Evolutionary conservation across 2,113 vertebrate genomes (phyloP), one percentile per base, ranked within the genome.

Genomic region (Psilopsiagon aurifrons): DNA sequence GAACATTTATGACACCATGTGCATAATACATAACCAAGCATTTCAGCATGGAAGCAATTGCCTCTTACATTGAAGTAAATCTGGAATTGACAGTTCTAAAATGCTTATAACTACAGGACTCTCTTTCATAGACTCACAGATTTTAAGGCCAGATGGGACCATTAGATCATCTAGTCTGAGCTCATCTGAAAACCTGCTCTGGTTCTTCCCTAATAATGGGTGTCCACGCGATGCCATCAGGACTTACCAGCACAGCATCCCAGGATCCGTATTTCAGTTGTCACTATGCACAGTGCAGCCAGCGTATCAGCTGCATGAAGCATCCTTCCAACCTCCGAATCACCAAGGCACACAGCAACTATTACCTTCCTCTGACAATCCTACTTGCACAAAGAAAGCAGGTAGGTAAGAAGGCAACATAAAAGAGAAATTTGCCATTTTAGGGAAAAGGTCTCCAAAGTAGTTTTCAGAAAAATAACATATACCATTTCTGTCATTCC

Each of bases 141-240:
- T 97, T 97, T 96, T 96, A 97, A 97, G 96, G 93, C 96, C 95
- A 97, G 95, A 96, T 96, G 95, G 95, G 95, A 96, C 95, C 94
- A 96, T 96, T 97, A 97, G 94, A 96, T 97, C 95, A 96, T 96
- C 95, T 96, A 96, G 95, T 96, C 96, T 97, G 96, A 97, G 95
- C 95, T 96, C 95, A 97, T 97, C 95, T 96, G 92, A 96, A 97
- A 95, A 97, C 96, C 96, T 97, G 95, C 95, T 97, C 95, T 97
- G 95, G 96, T 96, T 96, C 95, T 97, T 96, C 95, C 93, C 95
- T 96, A 97, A 96, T 96, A 96, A 96, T 96, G 93, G 95, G 90
- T 96, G 95, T 97, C 95, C 95, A 86, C 93, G 95, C 46, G 79
- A 96, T 96, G 95, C 95, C 95, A 96, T 97, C 96, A 96, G 95